Evolutionary conservation across 1,140 invertebrate species (phyloP), one percentile per base, ranked within the genome.

Genomic region (Atta texana): DNA sequence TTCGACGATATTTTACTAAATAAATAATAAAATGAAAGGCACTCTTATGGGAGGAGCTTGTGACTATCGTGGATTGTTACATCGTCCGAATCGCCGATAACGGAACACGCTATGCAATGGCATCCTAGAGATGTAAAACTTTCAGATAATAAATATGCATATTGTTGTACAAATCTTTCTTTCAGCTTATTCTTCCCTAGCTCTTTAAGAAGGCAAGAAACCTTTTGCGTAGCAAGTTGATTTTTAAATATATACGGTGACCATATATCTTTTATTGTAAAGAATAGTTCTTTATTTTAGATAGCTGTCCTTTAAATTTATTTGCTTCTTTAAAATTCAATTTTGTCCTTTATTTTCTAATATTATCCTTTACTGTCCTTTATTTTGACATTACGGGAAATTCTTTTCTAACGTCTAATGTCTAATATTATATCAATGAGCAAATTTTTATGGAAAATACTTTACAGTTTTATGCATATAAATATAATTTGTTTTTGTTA

Each of bases 141-240:
- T 94, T 94, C 92, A 94, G 91, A 94, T 93, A 95, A 95, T 95
- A 95, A 95, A 95, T 92, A 93, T 94, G 92, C 94, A 93, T 95
- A 94, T 94, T 95, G 93, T 94, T 95, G 93, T 94, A 94, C 90
- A 94, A 89, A 89, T 61, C 59, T 90, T 51, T 51, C 68, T 34
- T 53, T 49, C 77, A 49, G 21, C 14, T 3, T 57, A 14, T 57
- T 55, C 53, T 21, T 21, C 18, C 49, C 8, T 14, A 8, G 3
- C 4, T 74, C n/a, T 49, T 21, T 44, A 31, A 39, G 24, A 74
- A 51, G 53, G 2, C 0, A 49, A 49, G 24, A 28, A 49, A 31
- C n/a, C 24, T 55, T 59, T 3, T 14, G 8, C 18, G 21, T 24
- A 51, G 31, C 28, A 31, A 66, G 31, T 61, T 24, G 7, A 51